These are phyloP conservation scores for Machimus atricapillus DNA, from an alignment of 2,888 invertebrate species.

Conservation along the genomic window DNA sequence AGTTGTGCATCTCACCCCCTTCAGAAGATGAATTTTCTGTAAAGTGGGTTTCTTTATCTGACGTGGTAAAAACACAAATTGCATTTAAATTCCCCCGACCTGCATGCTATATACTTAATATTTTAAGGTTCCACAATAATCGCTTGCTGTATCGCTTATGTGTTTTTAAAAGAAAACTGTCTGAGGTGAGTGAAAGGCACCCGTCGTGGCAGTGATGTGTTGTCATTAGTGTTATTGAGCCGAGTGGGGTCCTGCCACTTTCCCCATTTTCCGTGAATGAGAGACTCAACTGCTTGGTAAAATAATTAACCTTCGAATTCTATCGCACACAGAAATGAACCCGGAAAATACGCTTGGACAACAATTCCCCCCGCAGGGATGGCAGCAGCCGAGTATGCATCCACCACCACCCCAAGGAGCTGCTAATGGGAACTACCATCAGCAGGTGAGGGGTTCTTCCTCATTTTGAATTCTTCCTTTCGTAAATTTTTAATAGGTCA, in stretches of 20 bases:
- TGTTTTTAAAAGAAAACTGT: slow-evolving; percentile 7
- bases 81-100: background rate
- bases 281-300: background rate
- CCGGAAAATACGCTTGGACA: slow-evolving; percentile 57
- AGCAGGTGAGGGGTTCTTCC: slow-evolving; percentile 54
- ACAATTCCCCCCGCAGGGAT: slow-evolving; percentile 50
- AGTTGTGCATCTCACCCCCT: slow-evolving; percentile 39
- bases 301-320: background rate
- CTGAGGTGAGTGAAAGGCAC: slow-evolving; percentile 9
- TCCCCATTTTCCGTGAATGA: background rate
- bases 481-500: background rate
- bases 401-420: slow-evolving; percentile 51
- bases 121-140: slow-evolving; percentile 11
- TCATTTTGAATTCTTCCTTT: background rate
- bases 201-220: slow-evolving; percentile 13
- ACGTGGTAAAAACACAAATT: slow-evolving; percentile 42
- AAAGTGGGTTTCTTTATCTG: slow-evolving; percentile 33
- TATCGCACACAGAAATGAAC: slow-evolving; percentile 52
- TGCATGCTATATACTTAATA: background rate
- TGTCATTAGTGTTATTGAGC: slow-evolving; percentile 21
- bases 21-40: slow-evolving; percentile 20
- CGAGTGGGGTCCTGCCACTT: background rate
- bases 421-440: slow-evolving; percentile 52
- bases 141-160: background rate
- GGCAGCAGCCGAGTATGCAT: slow-evolving; percentile 46